Percentiles rank a stretch among this genome's conserved stretches.
Evolutionary conservation across 2,888 invertebrate genomes (phyloP).

Genomic region (Chesias legatella): DNA sequence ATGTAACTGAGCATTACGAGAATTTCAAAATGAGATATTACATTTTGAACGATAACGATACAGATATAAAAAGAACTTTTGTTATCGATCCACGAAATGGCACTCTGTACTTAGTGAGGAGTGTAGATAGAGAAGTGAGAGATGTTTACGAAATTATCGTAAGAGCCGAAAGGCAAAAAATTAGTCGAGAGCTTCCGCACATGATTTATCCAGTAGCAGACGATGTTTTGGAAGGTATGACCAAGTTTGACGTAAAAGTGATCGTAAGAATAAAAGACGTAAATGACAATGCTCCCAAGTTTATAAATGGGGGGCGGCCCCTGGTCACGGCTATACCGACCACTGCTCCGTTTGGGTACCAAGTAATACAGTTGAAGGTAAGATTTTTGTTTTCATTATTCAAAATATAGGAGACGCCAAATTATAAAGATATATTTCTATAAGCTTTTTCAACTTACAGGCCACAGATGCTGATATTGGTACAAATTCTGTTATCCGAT

Average conservation of each 20-base stretch:
- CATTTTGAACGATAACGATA: conserved; percentile 81
- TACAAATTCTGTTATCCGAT: conserved; percentile 88
- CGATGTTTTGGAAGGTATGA: conserved; percentile 85
- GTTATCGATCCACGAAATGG: conserved; percentile 88
- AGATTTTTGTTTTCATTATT: too few relatives aligned
- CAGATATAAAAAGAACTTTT: conserved; percentile 82
- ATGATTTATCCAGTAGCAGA: conserved; percentile 89
- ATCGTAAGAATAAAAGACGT: conserved; percentile 88
- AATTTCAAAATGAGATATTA: conserved; percentile 84
- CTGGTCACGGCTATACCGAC: conserved; percentile 91
- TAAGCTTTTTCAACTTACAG: conserved; percentile 61
- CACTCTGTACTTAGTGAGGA: conserved; percentile 85
- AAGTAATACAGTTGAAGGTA: conserved; percentile 87
- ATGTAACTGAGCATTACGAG: conserved; percentile 85
- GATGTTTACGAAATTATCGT: conserved; percentile 82
- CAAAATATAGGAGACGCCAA: too few relatives aligned
- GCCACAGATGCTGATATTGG: conserved; percentile 89
- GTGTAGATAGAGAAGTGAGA: conserved; percentile 87
- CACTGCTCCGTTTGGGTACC: conserved; percentile 89
- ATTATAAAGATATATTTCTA: too few relatives aligned
- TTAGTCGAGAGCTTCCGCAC: conserved; percentile 85
- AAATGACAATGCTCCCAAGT: conserved; percentile 91
- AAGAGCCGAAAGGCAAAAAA: conserved; percentile 77
- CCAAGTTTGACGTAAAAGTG: conserved; percentile 89
- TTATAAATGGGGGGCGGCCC: conserved; percentile 87